Base-by-base conservation (phyloP, 2,888 invertebrate genomes). In the Macrophya alboannulata region DNA sequence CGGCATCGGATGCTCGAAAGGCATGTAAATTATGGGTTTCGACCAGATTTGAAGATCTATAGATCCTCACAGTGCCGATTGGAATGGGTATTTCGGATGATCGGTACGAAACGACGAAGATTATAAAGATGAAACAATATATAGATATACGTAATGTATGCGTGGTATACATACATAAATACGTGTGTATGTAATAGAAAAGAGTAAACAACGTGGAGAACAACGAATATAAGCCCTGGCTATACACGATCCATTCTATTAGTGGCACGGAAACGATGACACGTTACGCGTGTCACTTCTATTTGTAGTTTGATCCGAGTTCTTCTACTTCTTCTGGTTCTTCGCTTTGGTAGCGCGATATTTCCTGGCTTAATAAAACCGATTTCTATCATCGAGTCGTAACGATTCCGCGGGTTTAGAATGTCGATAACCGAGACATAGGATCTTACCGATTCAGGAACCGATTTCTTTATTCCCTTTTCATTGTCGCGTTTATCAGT, bases 201-300 rank as follows among this genome's bases (percentile, higher is more conserved):
- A 74, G 21, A 45, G 72, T 43, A 45, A 45, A 45, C 43, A 68
- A 68, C 43, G 43, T n/a, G 25, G 8, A 74, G 45, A 74, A 74
- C 43, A 45, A 74, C 43, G 72, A 45, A 74, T 45, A 74, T 45
- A 74, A n/a, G n/a, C 40, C 8, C 21, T 43, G 45, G 1, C 79
- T 17, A 40, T 21, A 43, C 59, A 43, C 48, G 48, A 83, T 62
- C 68, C n/a, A 37, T 83, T 83, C 83, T 83, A 83, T 83, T 83
- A 83, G 48, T 51, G 83, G 83, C 68, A 31, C 68, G 65, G 83
- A 83, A 83, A 83, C 83, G 68, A 83, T 83, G 83, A 83, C 68
- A 83, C 83, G 83, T 45, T 40, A n/a, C 45, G 65, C 81, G 83
- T 83, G 83, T 83, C 83, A 83, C 83, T 45, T 83, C 83, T 83